phyloP scores from a whole-genome alignment of 23 tunicate genomes.

The Ciona savignyi region DNA sequence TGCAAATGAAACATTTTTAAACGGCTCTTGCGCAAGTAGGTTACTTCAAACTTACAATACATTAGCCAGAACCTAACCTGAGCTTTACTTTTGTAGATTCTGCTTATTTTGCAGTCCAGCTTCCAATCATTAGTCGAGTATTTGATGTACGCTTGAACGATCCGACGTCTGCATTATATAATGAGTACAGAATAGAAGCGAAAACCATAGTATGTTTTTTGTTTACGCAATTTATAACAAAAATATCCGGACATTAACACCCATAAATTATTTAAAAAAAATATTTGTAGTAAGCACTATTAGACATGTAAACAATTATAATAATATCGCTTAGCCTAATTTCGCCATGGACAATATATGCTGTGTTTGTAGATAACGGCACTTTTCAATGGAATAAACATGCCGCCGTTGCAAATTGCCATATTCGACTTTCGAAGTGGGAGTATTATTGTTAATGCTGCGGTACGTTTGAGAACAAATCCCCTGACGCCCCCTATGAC shows the following conservation, averaged over 20 bases:
- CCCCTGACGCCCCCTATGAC: neutral
- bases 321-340: too few relatives aligned
- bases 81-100: neutral
- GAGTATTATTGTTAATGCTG: neutral
- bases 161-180: neutral
- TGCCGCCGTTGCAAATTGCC: neutral
- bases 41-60: too few relatives aligned
- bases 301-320: too few relatives aligned
- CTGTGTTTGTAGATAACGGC: too few relatives aligned
- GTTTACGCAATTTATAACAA: too few relatives aligned
- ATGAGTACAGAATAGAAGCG: neutral
- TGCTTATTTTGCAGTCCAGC: neutral
- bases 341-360: too few relatives aligned
- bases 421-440: neutral
- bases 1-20: constrained; percentile 9
- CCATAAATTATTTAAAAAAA: too few relatives aligned
- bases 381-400: neutral
- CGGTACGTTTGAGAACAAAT: neutral
- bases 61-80: too few relatives aligned
- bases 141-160: neutral
- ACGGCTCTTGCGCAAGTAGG: constrained; percentile 11
- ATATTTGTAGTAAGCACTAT: too few relatives aligned
- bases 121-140: neutral
- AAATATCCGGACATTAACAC: too few relatives aligned
- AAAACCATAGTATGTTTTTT: neutral